These are phyloP conservation scores for Electrophaes corylata DNA, from an alignment of 2,888 invertebrate species.

Conservation along the genomic window DNA sequence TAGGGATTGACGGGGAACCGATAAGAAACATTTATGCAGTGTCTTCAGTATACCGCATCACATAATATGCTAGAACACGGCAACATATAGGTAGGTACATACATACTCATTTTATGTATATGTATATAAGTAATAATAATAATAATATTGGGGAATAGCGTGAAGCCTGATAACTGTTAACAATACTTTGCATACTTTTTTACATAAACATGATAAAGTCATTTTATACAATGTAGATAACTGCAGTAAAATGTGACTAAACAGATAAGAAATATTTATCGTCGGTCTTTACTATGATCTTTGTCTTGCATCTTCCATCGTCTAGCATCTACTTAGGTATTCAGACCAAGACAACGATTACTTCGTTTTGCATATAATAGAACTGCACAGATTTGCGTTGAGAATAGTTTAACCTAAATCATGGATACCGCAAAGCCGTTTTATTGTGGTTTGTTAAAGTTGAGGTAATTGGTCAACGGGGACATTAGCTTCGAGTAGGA, in stretches of 20 bases:
- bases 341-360: conserved; percentile 20
- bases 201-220: too few relatives aligned
- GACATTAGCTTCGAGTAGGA: conserved; percentile 20
- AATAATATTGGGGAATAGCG: too few relatives aligned
- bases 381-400: conserved; percentile 28
- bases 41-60: too few relatives aligned
- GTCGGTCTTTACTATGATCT: background rate
- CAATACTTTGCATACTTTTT: too few relatives aligned
- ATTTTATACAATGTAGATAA: too few relatives aligned
- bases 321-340: conserved; percentile 6
- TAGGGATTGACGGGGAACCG: conserved; percentile 9
- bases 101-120: too few relatives aligned
- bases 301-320: background rate
- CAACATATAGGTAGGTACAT: too few relatives aligned
- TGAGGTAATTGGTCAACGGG: conserved; percentile 31
- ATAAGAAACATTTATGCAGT: background rate
- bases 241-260: too few relatives aligned
- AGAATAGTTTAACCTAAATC: conserved; percentile 48
- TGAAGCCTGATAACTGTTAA: too few relatives aligned
- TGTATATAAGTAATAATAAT: too few relatives aligned
- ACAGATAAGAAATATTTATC: too few relatives aligned
- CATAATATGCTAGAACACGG: too few relatives aligned
- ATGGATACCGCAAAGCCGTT: conserved; percentile 56
- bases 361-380: conserved; percentile 22
- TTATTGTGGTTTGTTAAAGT: conserved; percentile 61